Conservation (phyloP, 2,888 invertebrate species). For the Diaprepes abbreviatus region DNA sequence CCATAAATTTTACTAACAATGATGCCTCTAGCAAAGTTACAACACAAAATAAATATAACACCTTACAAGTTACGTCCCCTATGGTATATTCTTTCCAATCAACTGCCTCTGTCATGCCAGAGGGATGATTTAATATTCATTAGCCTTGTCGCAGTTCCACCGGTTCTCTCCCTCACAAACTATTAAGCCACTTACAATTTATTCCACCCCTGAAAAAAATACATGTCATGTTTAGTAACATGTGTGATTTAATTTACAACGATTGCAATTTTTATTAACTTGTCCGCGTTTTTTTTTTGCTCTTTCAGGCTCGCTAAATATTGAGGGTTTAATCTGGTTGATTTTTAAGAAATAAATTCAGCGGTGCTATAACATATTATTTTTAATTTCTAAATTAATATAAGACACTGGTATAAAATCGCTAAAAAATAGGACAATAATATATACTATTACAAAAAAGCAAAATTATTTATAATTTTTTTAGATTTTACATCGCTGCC, state of each 20-base stretch:
- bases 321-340: too few species aligned
- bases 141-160: constrained; percentile 40
- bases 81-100: constrained; percentile 26
- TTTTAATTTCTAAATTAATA: too few species aligned
- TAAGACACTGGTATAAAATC: too few species aligned
- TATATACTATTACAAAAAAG: too few species aligned
- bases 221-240: constrained; percentile 62
- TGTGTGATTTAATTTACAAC: constrained; percentile 54
- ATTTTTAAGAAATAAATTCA: too few species aligned
- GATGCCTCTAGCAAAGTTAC: too few species aligned
- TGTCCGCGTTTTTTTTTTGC: not conserved
- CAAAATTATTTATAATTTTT: too few species aligned
- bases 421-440: too few species aligned
- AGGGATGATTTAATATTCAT: constrained; percentile 50
- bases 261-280: not conserved
- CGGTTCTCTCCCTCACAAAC: constrained; percentile 33
- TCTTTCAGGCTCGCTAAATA: too few species aligned
- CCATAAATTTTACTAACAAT: too few species aligned
- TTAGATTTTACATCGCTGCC: too few species aligned
- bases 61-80: constrained; percentile 12
- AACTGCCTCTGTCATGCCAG: constrained; percentile 12
- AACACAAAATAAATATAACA: not conserved
- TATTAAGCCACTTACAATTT: constrained; percentile 50
- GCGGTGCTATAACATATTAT: too few species aligned
- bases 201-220: constrained; percentile 51